phyloP scores from a whole-genome alignment of 2,113 vertebrate genomes.

The Labeo catla region DNA sequence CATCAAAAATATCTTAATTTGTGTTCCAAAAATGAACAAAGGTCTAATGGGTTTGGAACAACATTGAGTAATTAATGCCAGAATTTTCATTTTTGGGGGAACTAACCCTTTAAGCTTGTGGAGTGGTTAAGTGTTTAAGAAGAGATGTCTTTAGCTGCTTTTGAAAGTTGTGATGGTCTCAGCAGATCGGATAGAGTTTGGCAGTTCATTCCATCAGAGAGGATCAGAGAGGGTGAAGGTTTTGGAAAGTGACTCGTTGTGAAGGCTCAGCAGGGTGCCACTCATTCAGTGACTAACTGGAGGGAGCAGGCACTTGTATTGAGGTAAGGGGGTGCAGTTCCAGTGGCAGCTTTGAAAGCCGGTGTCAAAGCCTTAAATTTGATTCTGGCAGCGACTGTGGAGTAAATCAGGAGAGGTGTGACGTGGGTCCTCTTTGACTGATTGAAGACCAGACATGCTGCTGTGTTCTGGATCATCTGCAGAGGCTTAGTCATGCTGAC shows the following conservation, averaged over 20 bases:
- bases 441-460: not conserved
- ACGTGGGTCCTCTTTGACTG: not conserved
- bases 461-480: not conserved
- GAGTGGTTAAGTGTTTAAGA: not conserved
- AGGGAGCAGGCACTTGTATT: not conserved
- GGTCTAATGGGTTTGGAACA: no score
- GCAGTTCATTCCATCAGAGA: not conserved
- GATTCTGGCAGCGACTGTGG: not conserved
- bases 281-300: not conserved
- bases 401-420: not conserved
- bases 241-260: slow-evolving; percentile 4
- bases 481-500: not conserved
- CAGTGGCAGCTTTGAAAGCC: not conserved
- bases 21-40: no score
- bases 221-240: not conserved
- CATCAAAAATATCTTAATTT: no score
- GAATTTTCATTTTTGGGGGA: no score
- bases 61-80: no score
- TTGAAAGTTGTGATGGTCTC: not conserved
- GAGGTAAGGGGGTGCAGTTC: not conserved
- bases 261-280: not conserved
- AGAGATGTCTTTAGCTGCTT: not conserved
- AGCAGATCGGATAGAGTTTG: not conserved
- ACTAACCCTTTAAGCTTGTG: not conserved
- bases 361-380: not conserved